Percentiles rank a stretch among this genome's conserved stretches.
Conservation (phyloP, 2,113 vertebrate species). For the Chlorodrepanis virens region DNA sequence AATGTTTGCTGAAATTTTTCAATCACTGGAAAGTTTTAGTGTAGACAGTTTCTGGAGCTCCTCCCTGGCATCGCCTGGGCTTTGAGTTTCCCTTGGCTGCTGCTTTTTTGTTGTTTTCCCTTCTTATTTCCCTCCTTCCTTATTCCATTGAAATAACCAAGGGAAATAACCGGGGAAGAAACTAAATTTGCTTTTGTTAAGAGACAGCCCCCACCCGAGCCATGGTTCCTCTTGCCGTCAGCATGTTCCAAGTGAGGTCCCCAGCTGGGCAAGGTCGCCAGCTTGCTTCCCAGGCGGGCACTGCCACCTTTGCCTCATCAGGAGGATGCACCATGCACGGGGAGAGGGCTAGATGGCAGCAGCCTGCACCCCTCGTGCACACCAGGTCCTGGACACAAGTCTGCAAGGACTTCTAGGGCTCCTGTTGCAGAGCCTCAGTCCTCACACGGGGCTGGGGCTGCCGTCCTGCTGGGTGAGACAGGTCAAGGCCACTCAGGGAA, state of each 20-base stretch:
- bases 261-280: background rate
- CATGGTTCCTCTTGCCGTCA: fast-evolving
- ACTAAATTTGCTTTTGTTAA: background rate
- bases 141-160: background rate
- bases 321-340: fast-evolving
- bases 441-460: fast-evolving
- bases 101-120: background rate
- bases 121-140: background rate
- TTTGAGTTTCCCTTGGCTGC: background rate
- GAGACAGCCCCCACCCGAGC: fast-evolving
- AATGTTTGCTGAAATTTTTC: background rate
- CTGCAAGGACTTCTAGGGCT: background rate
- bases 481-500: fast-evolving
- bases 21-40: conserved; percentile 45
- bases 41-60: background rate
- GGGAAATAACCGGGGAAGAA: background rate
- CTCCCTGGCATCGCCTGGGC: background rate
- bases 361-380: background rate
- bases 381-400: fast-evolving
- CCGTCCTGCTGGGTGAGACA: background rate
- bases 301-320: background rate
- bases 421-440: fast-evolving
- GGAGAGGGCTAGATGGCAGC: background rate
- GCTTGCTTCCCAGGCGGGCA: background rate
- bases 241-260: fast-evolving